These are phyloP conservation scores for Atethmia centrago DNA, from an alignment of 2,888 invertebrate genomes.

Conservation along the genomic window DNA sequence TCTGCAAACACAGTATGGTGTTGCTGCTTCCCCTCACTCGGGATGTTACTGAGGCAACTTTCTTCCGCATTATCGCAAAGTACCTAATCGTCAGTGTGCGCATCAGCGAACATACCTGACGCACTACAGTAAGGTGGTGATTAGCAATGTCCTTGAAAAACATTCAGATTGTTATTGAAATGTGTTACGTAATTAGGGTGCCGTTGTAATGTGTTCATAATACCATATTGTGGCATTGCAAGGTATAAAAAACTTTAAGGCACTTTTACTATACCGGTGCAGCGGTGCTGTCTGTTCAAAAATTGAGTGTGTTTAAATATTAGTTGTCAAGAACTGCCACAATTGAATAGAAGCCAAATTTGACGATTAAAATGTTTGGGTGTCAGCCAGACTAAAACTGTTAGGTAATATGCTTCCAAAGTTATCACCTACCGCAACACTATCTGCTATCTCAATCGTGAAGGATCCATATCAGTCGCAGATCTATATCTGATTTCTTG, in stretches of 20 bases:
- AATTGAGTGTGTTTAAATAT: constrained; percentile 10
- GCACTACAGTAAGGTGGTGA: too few relatives aligned
- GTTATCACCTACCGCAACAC: neutral
- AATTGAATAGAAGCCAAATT: constrained; percentile 10
- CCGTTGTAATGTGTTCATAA: constrained; percentile 23
- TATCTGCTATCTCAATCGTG: neutral
- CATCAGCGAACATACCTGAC: too few relatives aligned
- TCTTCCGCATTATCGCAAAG: too few relatives aligned
- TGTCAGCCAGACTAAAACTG: constrained; percentile 9
- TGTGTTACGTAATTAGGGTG: too few relatives aligned
- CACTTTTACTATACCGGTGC: neutral
- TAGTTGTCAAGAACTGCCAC: constrained; percentile 20
- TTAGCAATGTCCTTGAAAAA: too few relatives aligned
- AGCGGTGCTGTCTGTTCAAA: neutral
- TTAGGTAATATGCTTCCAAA: constrained; percentile 16
- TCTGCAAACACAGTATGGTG: too few relatives aligned
- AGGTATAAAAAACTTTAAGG: constrained; percentile 29
- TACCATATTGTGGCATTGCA: constrained; percentile 30
- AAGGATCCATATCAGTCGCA: constrained; percentile 17
- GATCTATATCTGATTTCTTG: constrained; percentile 31
- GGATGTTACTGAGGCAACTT: too few relatives aligned
- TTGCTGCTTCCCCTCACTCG: too few relatives aligned
- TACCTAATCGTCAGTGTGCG: too few relatives aligned
- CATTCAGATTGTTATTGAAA: too few relatives aligned
- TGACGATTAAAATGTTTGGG: constrained; percentile 13